Percentiles rank a stretch among this genome's conserved stretches.
Evolutionary conservation across 2,888 invertebrate species (phyloP).

Genomic region (Agonum fuliginosum): DNA sequence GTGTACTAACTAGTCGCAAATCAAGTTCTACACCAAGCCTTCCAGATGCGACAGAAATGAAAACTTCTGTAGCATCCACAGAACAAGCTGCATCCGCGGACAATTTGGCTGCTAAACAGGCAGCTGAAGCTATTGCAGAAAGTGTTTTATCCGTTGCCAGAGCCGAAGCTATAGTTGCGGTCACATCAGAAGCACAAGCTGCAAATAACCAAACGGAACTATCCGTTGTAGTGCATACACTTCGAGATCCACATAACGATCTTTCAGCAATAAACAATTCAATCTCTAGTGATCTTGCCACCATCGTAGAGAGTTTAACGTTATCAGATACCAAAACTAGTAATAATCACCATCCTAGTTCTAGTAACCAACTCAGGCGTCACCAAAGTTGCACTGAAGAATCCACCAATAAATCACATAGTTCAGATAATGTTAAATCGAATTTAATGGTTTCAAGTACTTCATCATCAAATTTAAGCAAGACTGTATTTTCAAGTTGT

Average conservation of each 20-base stretch:
- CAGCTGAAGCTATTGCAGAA: constrained; percentile 92
- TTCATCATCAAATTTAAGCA: constrained; percentile 69
- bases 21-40: constrained; percentile 97
- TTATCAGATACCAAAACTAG: constrained; percentile 76
- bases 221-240: constrained; percentile 76
- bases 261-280: constrained; percentile 84
- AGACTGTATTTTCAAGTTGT: constrained; percentile 67
- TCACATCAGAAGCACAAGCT: constrained; percentile 73
- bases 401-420: constrained; percentile 70
- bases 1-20: constrained; percentile 87
- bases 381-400: constrained; percentile 74
- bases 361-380: constrained; percentile 65
- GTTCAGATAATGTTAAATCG: constrained; percentile 66
- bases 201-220: constrained; percentile 76
- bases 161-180: constrained; percentile 80
- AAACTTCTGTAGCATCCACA: constrained; percentile 90
- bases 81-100: constrained; percentile 97
- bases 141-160: constrained; percentile 84
- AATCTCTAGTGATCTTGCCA: constrained; percentile 83
- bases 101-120: constrained; percentile 89
- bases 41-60: constrained; percentile 89
- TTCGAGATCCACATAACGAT: constrained; percentile 79
- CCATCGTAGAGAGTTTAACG: constrained; percentile 89
- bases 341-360: constrained; percentile 63
- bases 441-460: constrained; percentile 67